Percentiles rank a stretch among this genome's conserved stretches.
Conservation (phyloP, 2,113 vertebrate genomes). For the Boleophthalmus pectinirostris region DNA sequence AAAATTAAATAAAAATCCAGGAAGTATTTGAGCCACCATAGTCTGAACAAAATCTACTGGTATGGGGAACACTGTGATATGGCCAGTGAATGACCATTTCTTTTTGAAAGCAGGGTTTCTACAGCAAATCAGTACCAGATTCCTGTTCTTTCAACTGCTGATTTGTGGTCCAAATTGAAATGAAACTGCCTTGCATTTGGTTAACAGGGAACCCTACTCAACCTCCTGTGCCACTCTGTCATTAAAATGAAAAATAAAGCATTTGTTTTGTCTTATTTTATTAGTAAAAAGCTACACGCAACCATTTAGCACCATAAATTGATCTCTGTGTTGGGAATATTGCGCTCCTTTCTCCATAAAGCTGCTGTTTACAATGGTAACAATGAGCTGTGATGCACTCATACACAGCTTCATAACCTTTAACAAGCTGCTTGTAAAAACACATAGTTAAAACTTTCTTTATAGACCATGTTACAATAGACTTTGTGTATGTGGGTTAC, state of each 20-base stretch:
- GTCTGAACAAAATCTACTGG: too few species aligned
- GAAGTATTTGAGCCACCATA: too few species aligned
- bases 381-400: background rate
- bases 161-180: background rate
- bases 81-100: too few species aligned
- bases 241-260: too few species aligned
- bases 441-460: slow-evolving; percentile 8
- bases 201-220: too few species aligned
- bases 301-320: background rate
- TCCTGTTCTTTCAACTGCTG: too few species aligned
- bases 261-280: too few species aligned
- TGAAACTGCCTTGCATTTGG: background rate
- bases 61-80: too few species aligned
- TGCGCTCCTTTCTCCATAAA: background rate
- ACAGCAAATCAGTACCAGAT: too few species aligned
- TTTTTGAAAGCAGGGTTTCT: too few species aligned
- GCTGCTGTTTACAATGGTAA: slow-evolving; percentile 1
- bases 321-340: background rate
- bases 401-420: background rate
- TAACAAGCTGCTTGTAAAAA: slow-evolving; percentile 1
- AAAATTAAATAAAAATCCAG: too few species aligned
- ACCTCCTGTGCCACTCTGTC: too few species aligned
- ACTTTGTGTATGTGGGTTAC: slow-evolving; percentile 18
- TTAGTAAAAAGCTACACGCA: background rate
- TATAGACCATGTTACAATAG: background rate